Evolutionary conservation across 2,888 invertebrate genomes (phyloP), one percentile per base, ranked within the genome.

Genomic region (Dryocosmus kuriphilus): DNA sequence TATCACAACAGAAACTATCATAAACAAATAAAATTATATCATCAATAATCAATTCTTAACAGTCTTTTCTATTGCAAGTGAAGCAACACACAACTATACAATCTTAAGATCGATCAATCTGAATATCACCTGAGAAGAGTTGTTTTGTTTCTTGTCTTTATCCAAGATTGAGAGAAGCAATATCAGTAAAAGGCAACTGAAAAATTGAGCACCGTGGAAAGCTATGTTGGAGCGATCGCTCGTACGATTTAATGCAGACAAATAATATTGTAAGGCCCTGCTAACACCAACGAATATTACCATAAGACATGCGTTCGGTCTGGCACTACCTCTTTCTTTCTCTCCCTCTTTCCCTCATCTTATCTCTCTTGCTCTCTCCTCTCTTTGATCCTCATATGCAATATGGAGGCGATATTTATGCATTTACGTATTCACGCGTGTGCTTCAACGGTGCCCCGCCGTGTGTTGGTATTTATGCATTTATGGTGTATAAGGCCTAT

Each of bases 261-360:
- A 88, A 88, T 88, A 88, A 89, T 88, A 87, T 85, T 86, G 86
- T 86, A 88, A 88, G 86, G 85, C 82, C 79, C 85, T 88, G 87
- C 87, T 88, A 86, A 89, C 88, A 88, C 85, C 85, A 79, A 46
- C 84, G 85, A 85, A 86, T 87, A 89, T 89, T 88, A 88, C 86
- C 88, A 88, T 89, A 89, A 89, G 88, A 89, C 87, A 88, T 85
- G 87, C 86, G 84, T 87, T 85, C 79, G 79, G 79, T 78, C 74
- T 55, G 75, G 75, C 67, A 14, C 67, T 79, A 55, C 71, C 57
- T 65, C 61, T 63, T 24, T 78, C 78, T 27, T 38, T 57, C 38
- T 35, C 35, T 74, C 55, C 27, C 55, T 30, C 51, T 77, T 61
- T 30, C 19, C 22, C 57, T 24, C 67, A 30, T 27, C 38, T 41